Conservation (phyloP, 2,797 vertebrate species). For the Chrysocyon brachyurus region DNA sequence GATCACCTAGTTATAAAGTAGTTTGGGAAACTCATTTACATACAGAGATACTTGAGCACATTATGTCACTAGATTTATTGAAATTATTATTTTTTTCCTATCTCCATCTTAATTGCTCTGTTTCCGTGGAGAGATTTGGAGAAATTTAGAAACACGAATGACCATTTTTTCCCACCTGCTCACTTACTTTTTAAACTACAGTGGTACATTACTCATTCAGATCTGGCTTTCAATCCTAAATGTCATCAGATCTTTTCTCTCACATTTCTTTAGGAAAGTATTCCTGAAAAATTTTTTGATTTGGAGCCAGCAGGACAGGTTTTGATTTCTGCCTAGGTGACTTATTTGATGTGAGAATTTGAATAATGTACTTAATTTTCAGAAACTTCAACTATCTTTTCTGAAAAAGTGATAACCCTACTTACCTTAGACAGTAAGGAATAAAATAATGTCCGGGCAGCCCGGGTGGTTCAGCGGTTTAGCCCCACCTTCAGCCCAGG, state of each 20-base stretch:
- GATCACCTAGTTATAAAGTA: neutral
- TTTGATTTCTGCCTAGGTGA: neutral
- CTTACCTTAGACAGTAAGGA: neutral
- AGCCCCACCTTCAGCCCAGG: too few species aligned
- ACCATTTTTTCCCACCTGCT: neutral
- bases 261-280: neutral
- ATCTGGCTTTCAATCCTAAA: neutral
- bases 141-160: neutral
- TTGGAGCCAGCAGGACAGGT: neutral
- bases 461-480: too few species aligned
- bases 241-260: neutral
- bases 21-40: neutral
- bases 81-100: neutral
- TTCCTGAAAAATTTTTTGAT: neutral
- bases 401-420: neutral
- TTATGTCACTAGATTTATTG: neutral
- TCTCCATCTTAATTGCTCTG: neutral
- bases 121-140: neutral
- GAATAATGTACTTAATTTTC: neutral
- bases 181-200: neutral
- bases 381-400: neutral
- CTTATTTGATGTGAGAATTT: neutral
- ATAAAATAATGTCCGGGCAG: neutral
- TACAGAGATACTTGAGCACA: neutral
- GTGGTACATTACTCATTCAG: neutral